Conservation (phyloP, 1,140 invertebrate genomes). For the Arion vulgaris region DNA sequence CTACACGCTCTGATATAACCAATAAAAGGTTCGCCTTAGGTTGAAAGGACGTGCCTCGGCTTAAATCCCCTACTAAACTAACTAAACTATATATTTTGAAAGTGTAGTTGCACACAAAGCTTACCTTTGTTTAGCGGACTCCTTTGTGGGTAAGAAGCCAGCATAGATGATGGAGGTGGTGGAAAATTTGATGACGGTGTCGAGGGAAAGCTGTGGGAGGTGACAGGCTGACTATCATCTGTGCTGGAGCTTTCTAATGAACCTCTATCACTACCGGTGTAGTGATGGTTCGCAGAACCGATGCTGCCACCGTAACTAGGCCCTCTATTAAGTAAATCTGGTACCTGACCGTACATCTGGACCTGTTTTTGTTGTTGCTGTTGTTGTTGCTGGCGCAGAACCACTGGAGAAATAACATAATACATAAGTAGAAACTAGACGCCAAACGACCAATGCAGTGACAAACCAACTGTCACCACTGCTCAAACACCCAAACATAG, state of each 20-base stretch:
- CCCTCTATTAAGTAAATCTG: constrained; percentile 47
- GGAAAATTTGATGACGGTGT: constrained; percentile 13
- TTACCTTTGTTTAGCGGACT: constrained; percentile 22
- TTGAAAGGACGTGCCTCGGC: too few species aligned
- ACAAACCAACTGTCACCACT: too few species aligned
- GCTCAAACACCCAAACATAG: too few species aligned
- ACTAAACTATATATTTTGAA: too few species aligned
- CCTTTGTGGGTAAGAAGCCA: constrained; percentile 2
- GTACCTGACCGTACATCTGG: constrained; percentile 40
- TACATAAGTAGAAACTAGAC: too few species aligned
- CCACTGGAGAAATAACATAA: background rate
- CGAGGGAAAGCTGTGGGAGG: constrained; percentile 43
- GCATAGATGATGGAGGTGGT: background rate
- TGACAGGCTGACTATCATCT: constrained; percentile 59
- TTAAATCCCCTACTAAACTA: too few species aligned
- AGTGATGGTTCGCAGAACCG: constrained; percentile 7
- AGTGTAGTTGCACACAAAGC: too few species aligned
- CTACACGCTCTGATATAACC: too few species aligned
- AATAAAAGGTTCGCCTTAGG: too few species aligned
- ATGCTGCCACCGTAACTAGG: background rate
- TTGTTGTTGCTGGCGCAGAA: constrained; percentile 7
- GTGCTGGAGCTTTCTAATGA: constrained; percentile 51
- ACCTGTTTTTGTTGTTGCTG: constrained; percentile 9
- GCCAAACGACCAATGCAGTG: too few species aligned
- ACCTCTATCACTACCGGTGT: constrained; percentile 35